These are phyloP conservation scores for Thymelicus sylvestris DNA, from an alignment of 2,888 invertebrate genomes.

Conservation along the genomic window DNA sequence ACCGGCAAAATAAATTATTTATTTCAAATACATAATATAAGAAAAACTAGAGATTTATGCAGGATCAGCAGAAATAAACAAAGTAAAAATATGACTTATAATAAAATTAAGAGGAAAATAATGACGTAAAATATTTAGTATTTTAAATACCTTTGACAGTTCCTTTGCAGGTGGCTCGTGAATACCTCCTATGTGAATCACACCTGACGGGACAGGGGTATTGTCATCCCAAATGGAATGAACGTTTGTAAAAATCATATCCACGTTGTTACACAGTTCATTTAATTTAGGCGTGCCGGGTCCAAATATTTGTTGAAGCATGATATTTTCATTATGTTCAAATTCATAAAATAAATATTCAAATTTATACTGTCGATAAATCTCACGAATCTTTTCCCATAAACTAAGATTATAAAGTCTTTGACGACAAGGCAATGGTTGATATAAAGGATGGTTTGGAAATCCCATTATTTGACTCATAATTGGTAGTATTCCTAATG, in stretches of 20 bases:
- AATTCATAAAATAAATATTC: not conserved
- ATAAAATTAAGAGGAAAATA: too few species aligned
- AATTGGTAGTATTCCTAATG: conserved; percentile 45
- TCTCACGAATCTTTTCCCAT: conserved; percentile 50
- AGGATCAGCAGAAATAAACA: too few species aligned
- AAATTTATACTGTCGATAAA: conserved; percentile 39
- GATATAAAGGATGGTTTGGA: conserved; percentile 45
- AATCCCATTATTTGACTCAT: conserved; percentile 44
- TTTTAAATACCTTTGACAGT: conserved; percentile 53
- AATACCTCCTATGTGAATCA: conserved; percentile 61
- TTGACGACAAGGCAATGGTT: conserved; percentile 43
- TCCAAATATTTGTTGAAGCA: conserved; percentile 28
- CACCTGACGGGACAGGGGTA: conserved; percentile 58
- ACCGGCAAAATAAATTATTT: too few species aligned
- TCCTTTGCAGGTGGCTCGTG: conserved; percentile 54
- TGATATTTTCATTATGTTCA: not conserved
- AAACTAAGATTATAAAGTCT: conserved; percentile 48
- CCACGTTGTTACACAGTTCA: conserved; percentile 50
- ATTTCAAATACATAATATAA: too few species aligned
- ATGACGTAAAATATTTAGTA: too few species aligned
- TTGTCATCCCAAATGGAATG: conserved; percentile 55
- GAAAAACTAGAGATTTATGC: too few species aligned
- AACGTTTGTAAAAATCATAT: conserved; percentile 66
- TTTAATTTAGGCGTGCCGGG: conserved; percentile 42
- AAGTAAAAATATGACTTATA: too few species aligned